Conservation (phyloP, 2,797 vertebrate species). For the Lagorchestes hirsutus region DNA sequence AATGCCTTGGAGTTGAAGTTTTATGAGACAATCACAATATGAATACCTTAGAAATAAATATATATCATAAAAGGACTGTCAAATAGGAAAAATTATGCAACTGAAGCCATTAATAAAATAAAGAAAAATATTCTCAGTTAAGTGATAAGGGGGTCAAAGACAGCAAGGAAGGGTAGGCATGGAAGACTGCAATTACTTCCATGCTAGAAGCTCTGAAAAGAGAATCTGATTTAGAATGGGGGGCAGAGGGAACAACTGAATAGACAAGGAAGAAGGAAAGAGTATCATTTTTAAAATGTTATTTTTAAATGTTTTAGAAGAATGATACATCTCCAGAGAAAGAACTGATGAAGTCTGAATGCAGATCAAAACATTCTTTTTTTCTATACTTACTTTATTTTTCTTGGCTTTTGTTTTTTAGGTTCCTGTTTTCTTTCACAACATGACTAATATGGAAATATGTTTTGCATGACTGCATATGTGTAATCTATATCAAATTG, state of each 20-base stretch:
- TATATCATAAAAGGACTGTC: slow-evolving; percentile 31
- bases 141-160: slow-evolving; percentile 29
- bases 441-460: neutral
- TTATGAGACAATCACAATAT: slow-evolving; percentile 38
- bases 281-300: slow-evolving; percentile 7
- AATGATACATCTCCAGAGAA: neutral
- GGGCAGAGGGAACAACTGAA: slow-evolving; percentile 6
- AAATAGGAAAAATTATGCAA: slow-evolving; percentile 57
- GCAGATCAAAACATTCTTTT: neutral
- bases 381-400: neutral
- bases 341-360: neutral
- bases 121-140: slow-evolving; percentile 14
- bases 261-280: neutral
- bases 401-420: neutral
- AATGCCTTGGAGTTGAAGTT: slow-evolving; percentile 1
- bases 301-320: slow-evolving; percentile 17
- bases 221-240: slow-evolving; percentile 23
- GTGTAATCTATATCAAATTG: neutral
- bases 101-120: slow-evolving; percentile 8
- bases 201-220: slow-evolving; percentile 30
- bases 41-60: slow-evolving; percentile 30
- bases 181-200: neutral
- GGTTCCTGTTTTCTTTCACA: neutral
- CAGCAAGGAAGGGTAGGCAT: neutral
- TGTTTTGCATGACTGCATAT: neutral